These are phyloP conservation scores for Hypotaenidia okinawae DNA, from an alignment of 2,797 vertebrate genomes.

Conservation along the genomic window DNA sequence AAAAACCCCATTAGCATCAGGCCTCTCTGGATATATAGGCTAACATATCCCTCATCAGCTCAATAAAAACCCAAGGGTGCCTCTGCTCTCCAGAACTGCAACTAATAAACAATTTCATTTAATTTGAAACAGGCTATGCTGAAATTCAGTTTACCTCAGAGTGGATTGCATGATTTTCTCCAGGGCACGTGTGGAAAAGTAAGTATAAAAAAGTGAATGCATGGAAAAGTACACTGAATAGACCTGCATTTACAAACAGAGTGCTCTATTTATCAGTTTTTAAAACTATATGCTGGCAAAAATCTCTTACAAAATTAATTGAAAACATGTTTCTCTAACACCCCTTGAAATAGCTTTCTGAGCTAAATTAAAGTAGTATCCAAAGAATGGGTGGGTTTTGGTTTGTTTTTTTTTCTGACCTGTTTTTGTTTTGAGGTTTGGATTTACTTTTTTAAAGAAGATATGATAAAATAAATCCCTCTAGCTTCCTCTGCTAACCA, in stretches of 20 bases:
- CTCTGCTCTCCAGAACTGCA: conserved; percentile 47
- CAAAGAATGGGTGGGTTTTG: neutral
- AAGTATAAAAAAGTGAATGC: neutral
- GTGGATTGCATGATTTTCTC: conserved; percentile 4
- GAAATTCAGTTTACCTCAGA: conserved; percentile 52
- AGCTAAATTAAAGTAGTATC: neutral
- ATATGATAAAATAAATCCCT: neutral
- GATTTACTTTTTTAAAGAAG: neutral
- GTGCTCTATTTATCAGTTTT: neutral
- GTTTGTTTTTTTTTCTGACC: too few relatives aligned
- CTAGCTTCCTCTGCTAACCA: neutral
- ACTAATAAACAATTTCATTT: conserved; percentile 61
- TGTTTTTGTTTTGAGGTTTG: too few relatives aligned
- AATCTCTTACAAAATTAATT: neutral
- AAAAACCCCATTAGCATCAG: conserved; percentile 54
- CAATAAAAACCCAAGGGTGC: conserved; percentile 46
- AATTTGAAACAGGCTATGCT: conserved; percentile 31
- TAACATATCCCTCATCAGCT: conserved; percentile 35
- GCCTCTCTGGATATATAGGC: conserved; percentile 12
- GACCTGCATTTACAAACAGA: neutral
- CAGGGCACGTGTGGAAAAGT: neutral
- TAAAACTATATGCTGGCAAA: neutral
- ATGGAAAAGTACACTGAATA: neutral
- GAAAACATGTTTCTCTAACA: neutral
- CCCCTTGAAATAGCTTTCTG: neutral